Evolutionary conservation across 2,797 vertebrate species (phyloP).

Genomic region (Chrysocyon brachyurus): DNA sequence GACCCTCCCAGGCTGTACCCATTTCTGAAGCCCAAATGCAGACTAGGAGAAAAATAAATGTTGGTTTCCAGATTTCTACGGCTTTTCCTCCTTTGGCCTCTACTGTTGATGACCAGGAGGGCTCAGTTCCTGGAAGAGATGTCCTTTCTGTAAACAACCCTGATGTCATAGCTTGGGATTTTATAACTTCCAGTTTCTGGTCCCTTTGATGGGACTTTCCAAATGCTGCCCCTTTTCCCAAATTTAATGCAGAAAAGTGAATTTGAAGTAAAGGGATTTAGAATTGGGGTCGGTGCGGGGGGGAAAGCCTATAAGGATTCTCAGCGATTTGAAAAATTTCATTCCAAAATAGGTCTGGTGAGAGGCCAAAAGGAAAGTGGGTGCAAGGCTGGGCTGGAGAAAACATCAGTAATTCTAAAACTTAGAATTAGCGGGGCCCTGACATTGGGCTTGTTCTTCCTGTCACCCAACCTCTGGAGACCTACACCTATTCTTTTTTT

Average conservation of each 20-base stretch:
- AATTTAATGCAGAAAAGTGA: constrained; percentile 45
- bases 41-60: not conserved
- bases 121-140: constrained; percentile 84
- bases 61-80: constrained; percentile 40
- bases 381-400: not conserved
- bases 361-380: not conserved
- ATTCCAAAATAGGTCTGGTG: not conserved
- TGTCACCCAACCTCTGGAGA: not conserved
- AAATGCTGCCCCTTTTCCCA: constrained; percentile 53
- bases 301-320: rapidly evolving
- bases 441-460: not conserved
- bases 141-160: constrained; percentile 79
- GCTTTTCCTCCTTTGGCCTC: not conserved
- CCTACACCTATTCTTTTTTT: not conserved
- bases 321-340: not conserved
- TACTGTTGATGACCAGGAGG: not conserved
- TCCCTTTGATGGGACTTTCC: constrained; percentile 87
- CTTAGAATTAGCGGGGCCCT: not conserved
- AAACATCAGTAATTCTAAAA: not conserved
- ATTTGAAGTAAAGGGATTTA: not conserved
- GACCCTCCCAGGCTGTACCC: not conserved
- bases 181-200: constrained; percentile 84
- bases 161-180: constrained; percentile 80
- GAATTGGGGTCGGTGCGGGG: not conserved
- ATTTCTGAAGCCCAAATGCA: not conserved